A percentile compares a stretch with the other conserved stretches of the same genome.
These are phyloP conservation scores for Acleris cristana DNA, from an alignment of 2,888 invertebrate species.

Conservation along the genomic window DNA sequence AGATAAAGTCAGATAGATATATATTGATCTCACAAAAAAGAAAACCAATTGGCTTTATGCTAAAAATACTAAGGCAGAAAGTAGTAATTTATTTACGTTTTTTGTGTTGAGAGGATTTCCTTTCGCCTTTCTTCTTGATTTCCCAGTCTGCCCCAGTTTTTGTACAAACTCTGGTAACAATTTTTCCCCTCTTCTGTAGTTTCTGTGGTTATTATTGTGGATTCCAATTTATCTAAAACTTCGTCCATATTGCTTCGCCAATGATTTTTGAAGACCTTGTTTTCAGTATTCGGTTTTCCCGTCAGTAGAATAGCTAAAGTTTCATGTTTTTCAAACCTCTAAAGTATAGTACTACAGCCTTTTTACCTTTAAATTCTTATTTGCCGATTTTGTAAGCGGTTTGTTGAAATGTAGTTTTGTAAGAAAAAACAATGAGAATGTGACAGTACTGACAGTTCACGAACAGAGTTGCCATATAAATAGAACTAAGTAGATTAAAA, in stretches of 20 bases:
- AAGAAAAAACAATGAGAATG: not conserved
- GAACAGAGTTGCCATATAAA: not conserved
- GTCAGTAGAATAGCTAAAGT: not conserved
- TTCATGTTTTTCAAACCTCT: not conserved
- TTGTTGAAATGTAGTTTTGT: not conserved
- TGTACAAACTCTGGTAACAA: slow-evolving; percentile 62
- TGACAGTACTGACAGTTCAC: not conserved
- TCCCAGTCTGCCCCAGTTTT: slow-evolving; percentile 67
- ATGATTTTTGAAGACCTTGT: not conserved
- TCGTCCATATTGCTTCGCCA: slow-evolving; percentile 61
- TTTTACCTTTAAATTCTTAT: not conserved
- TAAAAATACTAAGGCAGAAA: not conserved
- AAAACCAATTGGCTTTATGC: too few species aligned
- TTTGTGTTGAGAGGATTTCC: slow-evolving; percentile 82
- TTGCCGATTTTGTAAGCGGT: not conserved
- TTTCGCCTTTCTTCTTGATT: slow-evolving; percentile 82
- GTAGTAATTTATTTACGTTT: slow-evolving; percentile 66
- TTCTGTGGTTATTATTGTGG: slow-evolving; percentile 47
- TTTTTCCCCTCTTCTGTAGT: slow-evolving; percentile 44
- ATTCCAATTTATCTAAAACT: slow-evolving; percentile 58
- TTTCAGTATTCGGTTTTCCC: not conserved
- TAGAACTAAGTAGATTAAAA: too few species aligned
- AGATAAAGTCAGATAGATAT: too few species aligned
- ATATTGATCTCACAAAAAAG: too few species aligned
- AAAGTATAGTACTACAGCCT: not conserved